Conservation (phyloP, 2,797 vertebrate species). For the Helostoma temminkii region DNA sequence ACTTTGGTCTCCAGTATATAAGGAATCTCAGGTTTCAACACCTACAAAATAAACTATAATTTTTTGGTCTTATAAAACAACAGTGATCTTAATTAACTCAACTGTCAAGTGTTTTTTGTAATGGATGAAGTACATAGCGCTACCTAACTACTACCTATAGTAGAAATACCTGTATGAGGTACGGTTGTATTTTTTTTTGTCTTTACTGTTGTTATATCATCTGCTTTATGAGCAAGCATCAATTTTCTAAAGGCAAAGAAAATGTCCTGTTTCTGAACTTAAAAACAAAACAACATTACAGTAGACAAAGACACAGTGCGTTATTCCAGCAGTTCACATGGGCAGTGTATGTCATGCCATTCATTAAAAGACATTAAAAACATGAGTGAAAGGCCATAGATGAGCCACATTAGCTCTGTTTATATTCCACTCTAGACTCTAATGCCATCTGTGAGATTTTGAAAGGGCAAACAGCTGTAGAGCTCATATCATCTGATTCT, state of each 20-base stretch:
- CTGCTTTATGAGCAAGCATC: neutral
- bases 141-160: neutral
- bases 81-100: no score
- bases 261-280: neutral
- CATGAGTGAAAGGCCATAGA: constrained; percentile 11
- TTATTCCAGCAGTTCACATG: neutral
- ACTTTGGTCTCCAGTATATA: neutral
- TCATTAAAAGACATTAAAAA: constrained; percentile 15
- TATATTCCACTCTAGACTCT: constrained; percentile 29
- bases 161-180: no score
- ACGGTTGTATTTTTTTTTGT: neutral
- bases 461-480: constrained; percentile 75
- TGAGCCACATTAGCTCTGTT: constrained; percentile 27
- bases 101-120: no score
- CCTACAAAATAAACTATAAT: neutral
- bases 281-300: no score
- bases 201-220: neutral
- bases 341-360: neutral
- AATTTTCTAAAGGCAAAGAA: neutral
- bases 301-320: constrained; percentile 5
- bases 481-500: constrained; percentile 53
- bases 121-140: no score
- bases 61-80: neutral
- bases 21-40: neutral
- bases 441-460: constrained; percentile 61